Conservation (phyloP, 1,140 invertebrate species). For the Pseudomyrmex gracilis region DNA sequence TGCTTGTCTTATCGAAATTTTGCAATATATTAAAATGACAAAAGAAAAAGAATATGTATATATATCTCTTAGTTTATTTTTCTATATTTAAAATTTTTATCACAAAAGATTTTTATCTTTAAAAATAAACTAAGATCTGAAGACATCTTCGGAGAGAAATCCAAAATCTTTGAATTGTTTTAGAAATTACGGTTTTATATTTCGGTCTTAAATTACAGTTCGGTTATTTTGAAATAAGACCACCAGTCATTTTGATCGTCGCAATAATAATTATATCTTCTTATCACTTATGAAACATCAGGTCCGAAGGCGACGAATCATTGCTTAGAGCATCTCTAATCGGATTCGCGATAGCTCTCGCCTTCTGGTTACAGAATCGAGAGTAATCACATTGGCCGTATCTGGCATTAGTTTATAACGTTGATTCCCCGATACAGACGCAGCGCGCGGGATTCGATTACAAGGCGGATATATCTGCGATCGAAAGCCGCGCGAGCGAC, state of each 20-base stretch:
- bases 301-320: constrained; percentile 26
- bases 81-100: no score
- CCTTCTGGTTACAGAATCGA: constrained; percentile 57
- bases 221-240: no score
- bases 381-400: constrained; percentile 61
- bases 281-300: constrained; percentile 65
- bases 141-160: no score
- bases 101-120: no score
- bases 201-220: no score
- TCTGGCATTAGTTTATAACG: constrained; percentile 57
- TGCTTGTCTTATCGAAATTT: no score
- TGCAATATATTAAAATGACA: no score
- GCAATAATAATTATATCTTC: constrained; percentile 15
- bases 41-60: no score
- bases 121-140: no score
- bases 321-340: constrained; percentile 54
- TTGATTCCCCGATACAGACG: constrained; percentile 29
- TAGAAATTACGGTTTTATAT: no score
- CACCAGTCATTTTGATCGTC: neutral
- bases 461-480: constrained; percentile 21
- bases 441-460: constrained; percentile 61
- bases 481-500: neutral
- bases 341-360: constrained; percentile 44
- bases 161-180: no score
- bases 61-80: no score